These are phyloP conservation scores for Epicauta chinensis DNA, from an alignment of 1,140 invertebrate genomes.

Conservation along the genomic window DNA sequence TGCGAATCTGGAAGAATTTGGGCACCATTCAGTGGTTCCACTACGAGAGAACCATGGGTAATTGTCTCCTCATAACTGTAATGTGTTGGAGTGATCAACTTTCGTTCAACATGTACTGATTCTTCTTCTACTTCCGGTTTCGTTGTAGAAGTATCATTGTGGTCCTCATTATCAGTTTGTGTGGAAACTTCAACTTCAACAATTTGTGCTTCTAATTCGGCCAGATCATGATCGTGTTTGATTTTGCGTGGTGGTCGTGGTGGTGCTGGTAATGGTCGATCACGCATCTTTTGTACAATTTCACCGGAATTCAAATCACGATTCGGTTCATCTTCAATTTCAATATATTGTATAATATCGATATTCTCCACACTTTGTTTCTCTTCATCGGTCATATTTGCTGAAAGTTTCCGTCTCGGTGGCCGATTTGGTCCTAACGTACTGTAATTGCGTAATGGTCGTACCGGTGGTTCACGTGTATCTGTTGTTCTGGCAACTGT, in stretches of 20 bases:
- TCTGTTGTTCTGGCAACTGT: constrained; percentile 44
- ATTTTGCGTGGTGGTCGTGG: constrained; percentile 64
- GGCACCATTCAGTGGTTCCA: constrained; percentile 33
- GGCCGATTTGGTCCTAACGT: constrained; percentile 56
- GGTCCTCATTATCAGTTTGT: constrained; percentile 56
- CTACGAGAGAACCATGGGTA: constrained; percentile 38
- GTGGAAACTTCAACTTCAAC: constrained; percentile 64
- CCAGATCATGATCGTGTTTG: constrained; percentile 40
- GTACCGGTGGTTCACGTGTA: constrained; percentile 39
- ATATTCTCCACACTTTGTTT: constrained; percentile 33
- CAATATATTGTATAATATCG: constrained; percentile 52
- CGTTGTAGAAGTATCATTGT: constrained; percentile 46
- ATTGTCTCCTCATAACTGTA: constrained; percentile 36
- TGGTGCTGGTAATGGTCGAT: constrained; percentile 71
- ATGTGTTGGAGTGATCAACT: constrained; percentile 45
- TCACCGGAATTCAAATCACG: constrained; percentile 62
- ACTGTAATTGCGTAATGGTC: constrained; percentile 59
- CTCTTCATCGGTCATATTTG: constrained; percentile 46
- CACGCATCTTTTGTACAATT: constrained; percentile 71
- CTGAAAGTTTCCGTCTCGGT: constrained; percentile 48
- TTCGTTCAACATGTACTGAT: constrained; percentile 42
- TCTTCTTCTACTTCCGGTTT: constrained; percentile 23
- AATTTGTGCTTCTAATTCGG: constrained; percentile 25
- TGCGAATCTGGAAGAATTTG: constrained; percentile 27
- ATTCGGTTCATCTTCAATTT: constrained; percentile 53